These are phyloP conservation scores for Drosophila nr. perissopoda DNA, from an alignment of 2,888 invertebrate genomes.

Conservation along the genomic window DNA sequence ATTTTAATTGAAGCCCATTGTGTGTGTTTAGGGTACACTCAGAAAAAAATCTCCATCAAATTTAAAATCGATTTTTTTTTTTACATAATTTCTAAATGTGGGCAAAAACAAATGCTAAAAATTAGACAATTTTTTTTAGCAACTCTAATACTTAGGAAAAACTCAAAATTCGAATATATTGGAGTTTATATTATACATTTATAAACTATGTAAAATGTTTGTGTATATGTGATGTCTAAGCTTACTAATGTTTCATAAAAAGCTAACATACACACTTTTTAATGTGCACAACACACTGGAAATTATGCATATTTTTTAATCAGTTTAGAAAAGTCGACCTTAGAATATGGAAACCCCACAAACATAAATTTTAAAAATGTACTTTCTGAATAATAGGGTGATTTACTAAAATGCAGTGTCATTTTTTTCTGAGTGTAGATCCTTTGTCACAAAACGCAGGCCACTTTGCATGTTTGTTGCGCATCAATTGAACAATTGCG, in stretches of 20 bases:
- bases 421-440: slow-evolving; percentile 1
- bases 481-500: slow-evolving; percentile 55
- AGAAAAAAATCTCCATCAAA: not conserved
- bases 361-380: not conserved
- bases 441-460: slow-evolving; percentile 27
- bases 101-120: too few relatives aligned
- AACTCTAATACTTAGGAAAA: too few relatives aligned
- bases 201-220: too few relatives aligned
- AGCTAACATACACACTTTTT: too few relatives aligned
- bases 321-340: too few relatives aligned
- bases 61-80: not conserved
- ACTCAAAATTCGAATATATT: not conserved
- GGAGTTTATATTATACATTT: not conserved
- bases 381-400: not conserved
- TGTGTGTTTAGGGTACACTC: slow-evolving; percentile 7
- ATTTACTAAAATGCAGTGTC: not conserved
- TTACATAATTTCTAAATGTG: too few relatives aligned
- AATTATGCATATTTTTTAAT: too few relatives aligned
- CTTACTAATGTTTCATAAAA: too few relatives aligned
- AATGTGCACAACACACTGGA: too few relatives aligned
- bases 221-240: too few relatives aligned
- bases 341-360: not conserved
- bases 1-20: slow-evolving; percentile 57
- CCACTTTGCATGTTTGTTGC: slow-evolving; percentile 61
- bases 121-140: too few relatives aligned